Base-by-base conservation (phyloP, 2,888 invertebrate species). In the Pyrochroa serraticornis region DNA sequence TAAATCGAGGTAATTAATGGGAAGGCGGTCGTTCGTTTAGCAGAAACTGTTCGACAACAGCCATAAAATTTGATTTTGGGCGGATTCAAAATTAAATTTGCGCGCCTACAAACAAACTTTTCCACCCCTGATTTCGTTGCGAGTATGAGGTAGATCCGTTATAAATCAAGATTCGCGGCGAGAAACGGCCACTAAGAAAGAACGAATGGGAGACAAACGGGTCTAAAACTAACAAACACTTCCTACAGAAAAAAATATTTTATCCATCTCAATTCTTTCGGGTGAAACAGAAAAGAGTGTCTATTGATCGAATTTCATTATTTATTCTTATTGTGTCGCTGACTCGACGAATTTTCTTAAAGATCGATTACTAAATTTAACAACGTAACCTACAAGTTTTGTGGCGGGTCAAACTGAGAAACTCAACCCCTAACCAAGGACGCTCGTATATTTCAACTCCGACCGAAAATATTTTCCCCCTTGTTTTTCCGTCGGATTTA, bases 221-320 rank as follows among this genome's bases (percentile, higher is more conserved):
- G 49, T 35, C 56, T 48, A 47, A 56, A 60, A 52, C 60, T 45
- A 60, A 52, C 60, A 56, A 60, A 56, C 60, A 52, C 52, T 60
- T 60, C 60, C 60, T 51, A 9, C 41, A 30, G 58, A 53, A 58
- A 58, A 10, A 45, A 58, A 58, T 58, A 58, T 53, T 58, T 58
- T 58, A 54, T 49, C 49, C 38, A 44, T 58, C 51, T 45, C 36
- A 32, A 1, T 39, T 32, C 14, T n/a, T 33, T 1, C 14, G 42
- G 41, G 39, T n/a, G n/a, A n/a, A n/a, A n/a, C n/a, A n/a, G n/a
- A n/a, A n/a, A 39, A 22, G 46, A 36, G 30, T 13, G 31, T 22
- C 41, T 48, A 55, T 55, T 13, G 49, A 56, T 56, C 30, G 35
- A 30, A 35, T 45, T 45, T 34, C 41, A 50, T 57, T 57, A 50